Evolutionary conservation across 2,888 invertebrate genomes (phyloP).

Genomic region (Idaea biselata): DNA sequence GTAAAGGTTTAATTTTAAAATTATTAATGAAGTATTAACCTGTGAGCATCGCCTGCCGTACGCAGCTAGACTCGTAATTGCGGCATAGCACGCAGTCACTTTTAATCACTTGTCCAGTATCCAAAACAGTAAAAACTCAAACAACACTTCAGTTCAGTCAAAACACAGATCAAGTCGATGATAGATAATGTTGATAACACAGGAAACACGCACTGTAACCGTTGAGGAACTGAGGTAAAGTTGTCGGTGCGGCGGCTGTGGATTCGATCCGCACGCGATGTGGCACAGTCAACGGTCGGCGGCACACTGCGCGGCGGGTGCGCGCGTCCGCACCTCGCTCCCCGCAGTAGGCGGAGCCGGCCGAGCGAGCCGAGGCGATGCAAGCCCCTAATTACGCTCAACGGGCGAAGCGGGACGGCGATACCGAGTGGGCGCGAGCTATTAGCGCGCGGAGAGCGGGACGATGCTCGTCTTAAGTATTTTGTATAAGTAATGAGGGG

Average conservation of each 20-base stretch:
- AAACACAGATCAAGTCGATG: conserved; percentile 61
- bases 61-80: conserved; percentile 70
- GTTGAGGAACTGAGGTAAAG: conserved; percentile 72
- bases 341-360: conserved; percentile 49
- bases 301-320: conserved; percentile 75
- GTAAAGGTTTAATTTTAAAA: conserved; percentile 52
- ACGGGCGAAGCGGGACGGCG: conserved; percentile 75
- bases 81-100: conserved; percentile 78
- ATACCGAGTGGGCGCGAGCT: conserved; percentile 82
- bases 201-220: conserved; percentile 71
- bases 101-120: conserved; percentile 75
- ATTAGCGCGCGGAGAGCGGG: conserved; percentile 84
- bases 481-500: conserved; percentile 82
- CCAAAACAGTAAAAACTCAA: conserved; percentile 60
- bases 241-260: conserved; percentile 67
- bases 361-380: conserved; percentile 74
- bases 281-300: conserved; percentile 73
- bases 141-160: conserved; percentile 70
- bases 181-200: conserved; percentile 46
- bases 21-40: conserved; percentile 68
- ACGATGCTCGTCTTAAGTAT: conserved; percentile 81
- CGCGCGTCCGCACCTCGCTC: conserved; percentile 49
- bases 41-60: conserved; percentile 79
- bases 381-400: conserved; percentile 78
- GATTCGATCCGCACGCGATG: conserved; percentile 67